phyloP scores from a whole-genome alignment of 2,113 vertebrate genomes.

The Haliaeetus leucogaster region DNA sequence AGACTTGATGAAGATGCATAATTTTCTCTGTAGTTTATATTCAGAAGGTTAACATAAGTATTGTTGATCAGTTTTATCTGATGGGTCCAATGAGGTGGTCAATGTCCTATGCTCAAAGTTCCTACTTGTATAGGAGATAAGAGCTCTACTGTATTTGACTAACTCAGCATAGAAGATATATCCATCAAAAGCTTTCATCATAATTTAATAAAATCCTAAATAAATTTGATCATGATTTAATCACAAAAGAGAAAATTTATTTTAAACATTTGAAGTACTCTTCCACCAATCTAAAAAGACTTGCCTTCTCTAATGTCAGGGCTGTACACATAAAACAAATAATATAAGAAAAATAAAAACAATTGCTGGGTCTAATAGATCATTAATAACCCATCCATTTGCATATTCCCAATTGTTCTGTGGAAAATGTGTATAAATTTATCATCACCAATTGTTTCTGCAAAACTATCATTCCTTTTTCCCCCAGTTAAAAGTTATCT shows the following conservation, averaged over 20 bases:
- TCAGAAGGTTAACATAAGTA: neutral
- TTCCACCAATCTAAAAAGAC: neutral
- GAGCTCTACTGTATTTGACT: neutral
- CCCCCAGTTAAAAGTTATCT: neutral
- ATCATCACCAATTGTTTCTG: neutral
- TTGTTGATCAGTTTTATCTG: neutral
- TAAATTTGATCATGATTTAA: neutral
- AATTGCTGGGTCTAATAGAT: neutral
- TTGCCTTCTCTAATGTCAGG: neutral
- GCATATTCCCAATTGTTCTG: neutral
- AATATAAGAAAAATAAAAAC: neutral
- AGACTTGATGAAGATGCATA: neutral
- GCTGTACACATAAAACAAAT: neutral
- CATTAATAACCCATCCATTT: neutral
- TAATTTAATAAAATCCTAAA: neutral
- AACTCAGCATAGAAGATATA: neutral
- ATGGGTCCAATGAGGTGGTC: neutral
- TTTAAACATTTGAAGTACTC: neutral
- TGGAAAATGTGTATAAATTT: neutral
- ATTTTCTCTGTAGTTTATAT: neutral
- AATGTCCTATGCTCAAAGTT: neutral
- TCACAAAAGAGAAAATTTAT: neutral
- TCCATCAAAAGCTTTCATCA: neutral
- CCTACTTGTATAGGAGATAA: neutral
- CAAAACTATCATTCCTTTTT: neutral